phyloP scores from a whole-genome alignment of 1,140 invertebrate genomes.

The Galendromus occidentalis region DNA sequence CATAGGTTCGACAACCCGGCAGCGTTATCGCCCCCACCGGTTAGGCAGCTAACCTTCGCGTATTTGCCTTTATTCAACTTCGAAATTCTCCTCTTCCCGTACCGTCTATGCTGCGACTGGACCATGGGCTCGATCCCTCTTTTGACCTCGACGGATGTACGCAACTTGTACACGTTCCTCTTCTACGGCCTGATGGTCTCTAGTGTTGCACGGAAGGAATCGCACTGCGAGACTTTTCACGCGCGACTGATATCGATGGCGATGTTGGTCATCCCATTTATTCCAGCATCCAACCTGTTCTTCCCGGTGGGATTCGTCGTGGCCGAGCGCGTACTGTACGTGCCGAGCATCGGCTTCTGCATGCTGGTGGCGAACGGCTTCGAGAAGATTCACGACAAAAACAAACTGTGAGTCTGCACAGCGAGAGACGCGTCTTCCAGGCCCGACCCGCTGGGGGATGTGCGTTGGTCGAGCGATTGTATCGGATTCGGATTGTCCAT shows the following conservation, averaged over 20 bases:
- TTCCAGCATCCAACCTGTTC: constrained; percentile 88
- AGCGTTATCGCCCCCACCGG: constrained; percentile 49
- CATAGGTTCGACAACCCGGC: constrained; percentile 76
- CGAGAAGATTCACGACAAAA: constrained; percentile 15
- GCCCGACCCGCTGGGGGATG: no score
- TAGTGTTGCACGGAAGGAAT: neutral
- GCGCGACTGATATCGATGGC: constrained; percentile 32
- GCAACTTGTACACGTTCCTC: constrained; percentile 53
- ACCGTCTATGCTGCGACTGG: constrained; percentile 85
- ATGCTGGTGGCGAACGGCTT: constrained; percentile 67
- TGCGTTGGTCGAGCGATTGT: no score
- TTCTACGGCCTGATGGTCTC: neutral
- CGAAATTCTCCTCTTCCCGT: constrained; percentile 69
- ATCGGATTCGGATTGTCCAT: no score
- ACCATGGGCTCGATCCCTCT: constrained; percentile 88
- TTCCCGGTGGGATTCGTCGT: constrained; percentile 93
- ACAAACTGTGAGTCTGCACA: no score
- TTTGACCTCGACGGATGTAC: constrained; percentile 50
- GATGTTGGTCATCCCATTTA: constrained; percentile 67
- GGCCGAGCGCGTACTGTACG: constrained; percentile 81
- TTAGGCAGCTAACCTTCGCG: constrained; percentile 72
- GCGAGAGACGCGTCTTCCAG: no score
- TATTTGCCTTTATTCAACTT: constrained; percentile 74
- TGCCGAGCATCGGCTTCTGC: constrained; percentile 93
- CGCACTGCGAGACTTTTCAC: neutral